phyloP scores from a whole-genome alignment of 2,797 vertebrate species.

The Chaunax sp. region DNA sequence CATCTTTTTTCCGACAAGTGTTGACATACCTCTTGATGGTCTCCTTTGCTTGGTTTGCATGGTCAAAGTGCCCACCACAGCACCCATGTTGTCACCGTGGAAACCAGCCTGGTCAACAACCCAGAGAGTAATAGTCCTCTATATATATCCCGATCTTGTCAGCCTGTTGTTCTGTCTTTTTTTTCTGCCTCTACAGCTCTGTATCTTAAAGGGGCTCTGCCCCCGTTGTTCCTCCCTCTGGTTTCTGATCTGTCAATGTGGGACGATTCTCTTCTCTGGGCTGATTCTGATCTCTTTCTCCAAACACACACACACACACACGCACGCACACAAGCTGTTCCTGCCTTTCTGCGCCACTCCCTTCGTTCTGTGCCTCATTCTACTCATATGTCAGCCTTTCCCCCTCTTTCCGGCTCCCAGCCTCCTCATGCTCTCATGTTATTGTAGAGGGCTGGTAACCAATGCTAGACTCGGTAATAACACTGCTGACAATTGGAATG shows the following conservation, averaged over 20 bases:
- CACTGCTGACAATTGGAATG: slow-evolving; percentile 35
- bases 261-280: slow-evolving; percentile 42
- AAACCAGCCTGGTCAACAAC: slow-evolving; percentile 75
- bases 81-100: slow-evolving; percentile 90
- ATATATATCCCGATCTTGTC: slow-evolving; percentile 40
- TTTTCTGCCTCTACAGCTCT: slow-evolving; percentile 40
- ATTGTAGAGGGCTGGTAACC: slow-evolving; percentile 53
- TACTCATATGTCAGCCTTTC: slow-evolving; percentile 68
- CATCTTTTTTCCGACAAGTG: slow-evolving; percentile 34
- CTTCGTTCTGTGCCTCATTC: slow-evolving; percentile 65
- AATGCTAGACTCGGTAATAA: slow-evolving; percentile 49
- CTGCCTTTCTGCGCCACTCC: slow-evolving; percentile 77
- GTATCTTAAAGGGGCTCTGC: slow-evolving; percentile 42
- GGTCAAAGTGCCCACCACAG: slow-evolving; percentile 97
- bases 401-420: slow-evolving; percentile 53
- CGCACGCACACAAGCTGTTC: slow-evolving; percentile 63
- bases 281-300: slow-evolving; percentile 60
- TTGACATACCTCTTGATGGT: slow-evolving; percentile 93
- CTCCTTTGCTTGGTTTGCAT: slow-evolving; percentile 98
- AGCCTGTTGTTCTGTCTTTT: slow-evolving; percentile 37
- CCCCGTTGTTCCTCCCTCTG: slow-evolving; percentile 40
- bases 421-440: slow-evolving; percentile 61
- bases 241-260: slow-evolving; percentile 44
- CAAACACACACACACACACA: slow-evolving; percentile 52
- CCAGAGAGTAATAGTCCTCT: slow-evolving; percentile 58